These are phyloP conservation scores for Athalia cordata DNA, from an alignment of 2,888 invertebrate species.

Conservation along the genomic window DNA sequence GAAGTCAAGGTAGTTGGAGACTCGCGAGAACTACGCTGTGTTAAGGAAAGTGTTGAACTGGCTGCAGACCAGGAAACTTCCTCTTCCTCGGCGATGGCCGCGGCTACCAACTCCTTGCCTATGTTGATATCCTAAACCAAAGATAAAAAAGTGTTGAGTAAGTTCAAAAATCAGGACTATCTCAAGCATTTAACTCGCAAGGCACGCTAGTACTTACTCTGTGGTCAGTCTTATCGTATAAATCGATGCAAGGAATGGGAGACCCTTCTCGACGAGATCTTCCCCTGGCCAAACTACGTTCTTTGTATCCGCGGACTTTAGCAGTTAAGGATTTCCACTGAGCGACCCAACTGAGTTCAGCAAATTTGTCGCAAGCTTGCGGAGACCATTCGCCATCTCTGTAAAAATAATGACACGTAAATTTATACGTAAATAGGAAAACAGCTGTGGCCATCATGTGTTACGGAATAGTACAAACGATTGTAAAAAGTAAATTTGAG, in stretches of 20 bases:
- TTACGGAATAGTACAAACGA: no score
- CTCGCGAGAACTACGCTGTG: slow-evolving; percentile 55
- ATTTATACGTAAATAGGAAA: no score
- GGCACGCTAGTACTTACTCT: slow-evolving; percentile 57
- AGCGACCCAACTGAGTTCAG: slow-evolving; percentile 75
- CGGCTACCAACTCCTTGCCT: slow-evolving; percentile 77
- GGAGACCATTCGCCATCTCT: slow-evolving; percentile 66
- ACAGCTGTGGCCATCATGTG: no score
- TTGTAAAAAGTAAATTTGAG: no score
- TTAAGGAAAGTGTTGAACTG: slow-evolving; percentile 60
- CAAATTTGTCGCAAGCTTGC: slow-evolving; percentile 61
- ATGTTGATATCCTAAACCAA: slow-evolving; percentile 77
- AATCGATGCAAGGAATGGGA: slow-evolving; percentile 85
- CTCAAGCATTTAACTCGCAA: not conserved
- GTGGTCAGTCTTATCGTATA: slow-evolving; percentile 83
- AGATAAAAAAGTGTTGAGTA: not conserved
- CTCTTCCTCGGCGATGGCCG: slow-evolving; percentile 76
- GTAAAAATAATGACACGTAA: slow-evolving; percentile 6
- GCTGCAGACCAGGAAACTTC: slow-evolving; percentile 61
- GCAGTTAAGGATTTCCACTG: slow-evolving; percentile 89
- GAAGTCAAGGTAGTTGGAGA: not conserved
- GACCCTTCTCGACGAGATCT: slow-evolving; percentile 79
- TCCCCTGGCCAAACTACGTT: slow-evolving; percentile 69
- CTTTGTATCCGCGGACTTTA: slow-evolving; percentile 83
- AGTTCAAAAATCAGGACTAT: not conserved